Percentiles rank a stretch among this genome's conserved stretches.
phyloP scores from a whole-genome alignment of 2,888 invertebrate species.

The Drosophila putrida region DNA sequence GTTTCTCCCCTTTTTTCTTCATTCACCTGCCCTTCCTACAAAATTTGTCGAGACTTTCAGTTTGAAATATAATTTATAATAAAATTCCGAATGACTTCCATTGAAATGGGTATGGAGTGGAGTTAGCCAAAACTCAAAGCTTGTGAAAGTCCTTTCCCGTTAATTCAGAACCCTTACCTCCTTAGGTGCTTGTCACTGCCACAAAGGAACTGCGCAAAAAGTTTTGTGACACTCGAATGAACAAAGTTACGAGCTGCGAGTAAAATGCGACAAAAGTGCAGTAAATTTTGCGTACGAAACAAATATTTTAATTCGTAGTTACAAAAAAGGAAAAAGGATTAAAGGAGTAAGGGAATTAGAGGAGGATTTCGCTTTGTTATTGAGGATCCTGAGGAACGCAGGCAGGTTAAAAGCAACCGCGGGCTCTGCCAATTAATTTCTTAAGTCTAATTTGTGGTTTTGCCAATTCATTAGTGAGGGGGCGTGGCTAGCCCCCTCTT shows the following conservation, averaged over 20 bases:
- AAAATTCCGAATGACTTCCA: conserved; percentile 39
- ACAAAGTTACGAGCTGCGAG: conserved; percentile 41
- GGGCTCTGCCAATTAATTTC: conserved; percentile 72
- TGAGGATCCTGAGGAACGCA: conserved; percentile 5
- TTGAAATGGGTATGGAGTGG: not conserved
- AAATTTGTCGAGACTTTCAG: conserved; percentile 21
- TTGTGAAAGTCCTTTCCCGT: conserved; percentile 7
- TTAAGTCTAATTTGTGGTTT: conserved; percentile 73
- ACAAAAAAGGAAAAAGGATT: not conserved
- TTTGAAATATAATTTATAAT: conserved; percentile 37
- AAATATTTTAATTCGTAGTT: conserved; percentile 55
- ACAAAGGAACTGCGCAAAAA: conserved; percentile 55
- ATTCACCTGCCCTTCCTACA: not conserved
- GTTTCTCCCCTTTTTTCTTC: not conserved
- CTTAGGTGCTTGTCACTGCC: conserved; percentile 35
- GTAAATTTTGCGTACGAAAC: conserved; percentile 40
- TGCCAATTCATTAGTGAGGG: conserved; percentile 72
- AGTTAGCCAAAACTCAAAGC: conserved; percentile 4
- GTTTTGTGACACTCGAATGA: conserved; percentile 60
- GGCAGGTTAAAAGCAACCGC: conserved; percentile 20
- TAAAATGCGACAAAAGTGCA: conserved; percentile 53
- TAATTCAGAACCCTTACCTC: conserved; percentile 1
- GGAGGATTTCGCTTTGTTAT: conserved; percentile 7
- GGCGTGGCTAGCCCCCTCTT: conserved; percentile 22
- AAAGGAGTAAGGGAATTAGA: not conserved